Evolutionary conservation across 2,888 invertebrate genomes (phyloP).

Genomic region (Aphidoletes aphidimyza): DNA sequence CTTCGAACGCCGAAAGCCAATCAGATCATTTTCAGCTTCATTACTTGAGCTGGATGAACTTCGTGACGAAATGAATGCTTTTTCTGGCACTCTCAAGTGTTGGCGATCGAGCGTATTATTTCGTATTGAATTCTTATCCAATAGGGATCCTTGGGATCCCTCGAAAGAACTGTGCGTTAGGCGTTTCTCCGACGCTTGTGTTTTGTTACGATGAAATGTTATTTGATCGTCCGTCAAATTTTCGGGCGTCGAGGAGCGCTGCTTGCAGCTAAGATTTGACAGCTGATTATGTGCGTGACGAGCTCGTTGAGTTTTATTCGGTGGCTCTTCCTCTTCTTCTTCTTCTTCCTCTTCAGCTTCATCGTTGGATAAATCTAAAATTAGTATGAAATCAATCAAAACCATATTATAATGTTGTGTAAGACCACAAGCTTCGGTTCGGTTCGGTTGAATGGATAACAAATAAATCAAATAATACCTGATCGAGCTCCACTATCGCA

Average conservation of each 20-base stretch:
- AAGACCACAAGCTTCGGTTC: not conserved
- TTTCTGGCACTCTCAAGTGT: conserved; percentile 60
- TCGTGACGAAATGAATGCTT: conserved; percentile 60
- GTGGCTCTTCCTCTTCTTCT: conserved; percentile 68
- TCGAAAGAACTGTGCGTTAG: conserved; percentile 58
- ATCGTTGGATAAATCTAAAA: conserved; percentile 69
- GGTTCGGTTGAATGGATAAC: not conserved
- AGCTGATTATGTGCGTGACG: conserved; percentile 13
- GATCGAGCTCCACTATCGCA: conserved; percentile 68
- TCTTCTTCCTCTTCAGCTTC: conserved; percentile 68
- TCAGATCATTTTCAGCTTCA: conserved; percentile 62
- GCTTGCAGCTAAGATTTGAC: conserved; percentile 59
- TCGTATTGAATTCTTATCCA: conserved; percentile 64
- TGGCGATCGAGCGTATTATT: conserved; percentile 65
- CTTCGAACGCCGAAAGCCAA: conserved; percentile 61
- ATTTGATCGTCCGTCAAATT: conserved; percentile 60
- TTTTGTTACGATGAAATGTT: conserved; percentile 64
- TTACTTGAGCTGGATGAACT: conserved; percentile 67
- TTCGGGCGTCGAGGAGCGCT: conserved; percentile 66
- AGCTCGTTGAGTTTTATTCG: conserved; percentile 60
- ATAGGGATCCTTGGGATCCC: conserved; percentile 53
- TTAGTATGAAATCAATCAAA: no score
- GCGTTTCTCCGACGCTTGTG: conserved; percentile 65
- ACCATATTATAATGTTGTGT: no score
- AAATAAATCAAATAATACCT: conserved; percentile 60